phyloP scores from a whole-genome alignment of 2,888 invertebrate genomes.

The Macaria notata region DNA sequence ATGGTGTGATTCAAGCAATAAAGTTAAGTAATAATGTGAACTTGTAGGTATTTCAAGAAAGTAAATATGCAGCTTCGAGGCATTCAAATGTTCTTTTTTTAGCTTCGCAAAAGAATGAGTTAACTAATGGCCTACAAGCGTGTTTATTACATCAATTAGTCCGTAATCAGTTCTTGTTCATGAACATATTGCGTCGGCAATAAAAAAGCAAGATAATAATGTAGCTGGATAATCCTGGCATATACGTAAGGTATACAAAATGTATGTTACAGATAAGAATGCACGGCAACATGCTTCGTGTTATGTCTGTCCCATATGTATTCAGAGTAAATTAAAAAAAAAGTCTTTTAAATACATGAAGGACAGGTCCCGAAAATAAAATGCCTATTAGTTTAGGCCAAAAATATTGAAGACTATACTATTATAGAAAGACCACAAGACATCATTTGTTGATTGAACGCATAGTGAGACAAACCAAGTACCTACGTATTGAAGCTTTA shows the following conservation, averaged over 20 bases:
- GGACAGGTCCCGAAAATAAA: no score
- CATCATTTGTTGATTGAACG: no score
- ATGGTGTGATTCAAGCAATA: conserved; percentile 5
- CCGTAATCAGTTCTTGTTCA: conserved; percentile 28
- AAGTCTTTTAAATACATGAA: no score
- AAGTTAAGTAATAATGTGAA: conserved; percentile 4
- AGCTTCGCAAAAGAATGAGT: conserved; percentile 11
- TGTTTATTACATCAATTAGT: conserved; percentile 30
- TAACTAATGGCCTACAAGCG: conserved; percentile 20
- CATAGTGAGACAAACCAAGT: no score
- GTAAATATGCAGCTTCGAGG: conserved; percentile 3
- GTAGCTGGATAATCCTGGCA: conserved; percentile 8
- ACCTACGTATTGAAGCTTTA: no score
- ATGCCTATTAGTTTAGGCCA: no score
- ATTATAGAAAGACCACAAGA: no score
- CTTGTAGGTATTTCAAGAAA: neutral
- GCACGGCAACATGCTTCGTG: neutral
- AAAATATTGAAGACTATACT: no score
- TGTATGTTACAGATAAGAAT: conserved; percentile 8
- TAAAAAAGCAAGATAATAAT: conserved; percentile 12
- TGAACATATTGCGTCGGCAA: conserved; percentile 24
- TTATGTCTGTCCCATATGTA: no score
- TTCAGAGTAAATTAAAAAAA: no score
- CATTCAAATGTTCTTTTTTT: conserved; percentile 16
- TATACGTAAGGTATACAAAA: conserved; percentile 5